Evolutionary conservation across 2,797 vertebrate species (phyloP).

Genomic region (Graptemys geographica): DNA sequence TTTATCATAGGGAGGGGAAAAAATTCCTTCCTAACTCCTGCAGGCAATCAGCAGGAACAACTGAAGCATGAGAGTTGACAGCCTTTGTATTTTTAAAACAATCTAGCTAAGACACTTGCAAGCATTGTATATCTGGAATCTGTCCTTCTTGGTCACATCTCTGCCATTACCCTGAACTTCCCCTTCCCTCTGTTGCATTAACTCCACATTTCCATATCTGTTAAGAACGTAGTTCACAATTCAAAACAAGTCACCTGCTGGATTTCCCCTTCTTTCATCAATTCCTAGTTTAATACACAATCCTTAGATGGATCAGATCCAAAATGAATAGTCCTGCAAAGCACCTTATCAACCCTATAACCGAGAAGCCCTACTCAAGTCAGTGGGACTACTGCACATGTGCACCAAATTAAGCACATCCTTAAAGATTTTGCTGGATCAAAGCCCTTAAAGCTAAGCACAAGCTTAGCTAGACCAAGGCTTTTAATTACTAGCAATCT

Average conservation of each 20-base stretch:
- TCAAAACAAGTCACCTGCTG: not conserved
- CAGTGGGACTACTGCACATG: rapidly evolving
- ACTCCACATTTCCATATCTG: not conserved
- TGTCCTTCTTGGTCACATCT: rapidly evolving
- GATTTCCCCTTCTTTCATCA: rapidly evolving
- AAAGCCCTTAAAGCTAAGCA: not conserved
- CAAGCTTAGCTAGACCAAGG: not conserved
- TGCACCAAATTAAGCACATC: not conserved
- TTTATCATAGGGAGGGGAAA: not conserved
- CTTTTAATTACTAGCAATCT: not conserved
- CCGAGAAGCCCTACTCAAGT: not conserved
- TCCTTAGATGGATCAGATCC: not conserved
- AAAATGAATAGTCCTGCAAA: not conserved
- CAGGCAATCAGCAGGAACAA: not conserved
- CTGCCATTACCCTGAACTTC: not conserved
- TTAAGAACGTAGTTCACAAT: not conserved
- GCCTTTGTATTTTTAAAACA: not conserved
- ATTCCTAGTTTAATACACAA: not conserved
- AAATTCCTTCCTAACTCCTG: not conserved
- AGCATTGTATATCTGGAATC: not conserved
- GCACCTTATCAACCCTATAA: not conserved
- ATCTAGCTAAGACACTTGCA: not conserved
- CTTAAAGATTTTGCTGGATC: not conserved
- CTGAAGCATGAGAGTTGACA: not conserved
- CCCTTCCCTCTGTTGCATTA: not conserved